phyloP scores from a whole-genome alignment of 2,888 invertebrate species.

The Sisyra terminalis region DNA sequence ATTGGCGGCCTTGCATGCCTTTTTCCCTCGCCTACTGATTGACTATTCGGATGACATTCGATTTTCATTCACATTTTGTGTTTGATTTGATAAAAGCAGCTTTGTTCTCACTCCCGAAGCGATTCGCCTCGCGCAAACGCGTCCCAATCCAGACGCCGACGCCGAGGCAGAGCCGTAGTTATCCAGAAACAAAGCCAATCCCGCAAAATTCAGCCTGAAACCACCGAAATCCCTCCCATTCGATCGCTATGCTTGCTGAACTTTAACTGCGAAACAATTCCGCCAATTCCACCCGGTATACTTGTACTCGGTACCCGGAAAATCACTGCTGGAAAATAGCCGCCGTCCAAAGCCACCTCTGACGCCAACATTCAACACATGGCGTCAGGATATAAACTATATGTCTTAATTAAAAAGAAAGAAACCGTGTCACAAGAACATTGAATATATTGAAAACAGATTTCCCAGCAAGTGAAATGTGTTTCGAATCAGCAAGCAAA shows the following conservation, averaged over 20 bases:
- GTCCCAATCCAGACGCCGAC: not conserved
- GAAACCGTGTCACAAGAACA: too few relatives aligned
- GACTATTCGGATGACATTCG: not conserved
- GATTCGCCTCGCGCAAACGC: constrained; percentile 3
- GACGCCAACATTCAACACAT: not conserved
- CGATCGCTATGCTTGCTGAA: not conserved
- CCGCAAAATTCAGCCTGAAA: not conserved
- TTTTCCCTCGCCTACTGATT: too few relatives aligned
- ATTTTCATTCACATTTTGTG: not conserved
- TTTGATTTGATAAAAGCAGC: not conserved
- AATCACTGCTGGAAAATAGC: too few relatives aligned
- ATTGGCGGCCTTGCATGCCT: too few relatives aligned
- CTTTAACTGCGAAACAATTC: not conserved
- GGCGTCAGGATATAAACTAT: constrained; percentile 3
- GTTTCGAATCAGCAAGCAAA: too few relatives aligned
- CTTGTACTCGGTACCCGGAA: not conserved
- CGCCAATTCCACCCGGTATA: not conserved
- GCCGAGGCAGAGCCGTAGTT: constrained; percentile 2
- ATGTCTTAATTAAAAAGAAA: too few relatives aligned
- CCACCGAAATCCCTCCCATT: not conserved
- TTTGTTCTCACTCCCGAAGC: too few relatives aligned
- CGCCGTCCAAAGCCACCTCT: too few relatives aligned
- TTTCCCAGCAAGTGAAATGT: too few relatives aligned
- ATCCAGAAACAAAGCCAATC: not conserved
- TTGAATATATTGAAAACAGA: too few relatives aligned